phyloP scores from a whole-genome alignment of 2,113 vertebrate species.

The Pavo muticus region DNA sequence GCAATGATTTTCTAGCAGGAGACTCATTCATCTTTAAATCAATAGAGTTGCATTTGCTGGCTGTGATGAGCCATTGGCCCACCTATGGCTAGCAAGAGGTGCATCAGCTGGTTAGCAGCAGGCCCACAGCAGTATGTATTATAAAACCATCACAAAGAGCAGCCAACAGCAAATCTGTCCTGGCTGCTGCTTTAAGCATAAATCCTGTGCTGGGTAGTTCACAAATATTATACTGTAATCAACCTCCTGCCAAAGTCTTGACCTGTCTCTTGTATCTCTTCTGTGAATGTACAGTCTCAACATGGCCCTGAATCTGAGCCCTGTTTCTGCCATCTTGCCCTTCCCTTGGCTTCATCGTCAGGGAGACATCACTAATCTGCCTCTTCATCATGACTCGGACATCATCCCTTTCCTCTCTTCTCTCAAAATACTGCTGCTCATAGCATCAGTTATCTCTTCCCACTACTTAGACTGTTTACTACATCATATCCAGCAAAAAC shows the following conservation, averaged over 20 bases:
- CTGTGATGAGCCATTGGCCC: background rate
- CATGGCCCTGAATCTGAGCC: background rate
- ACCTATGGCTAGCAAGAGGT: background rate
- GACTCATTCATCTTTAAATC: constrained; percentile 30
- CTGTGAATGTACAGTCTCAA: background rate
- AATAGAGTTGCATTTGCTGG: constrained; percentile 8
- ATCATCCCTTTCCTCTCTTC: background rate
- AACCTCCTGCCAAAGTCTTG: background rate
- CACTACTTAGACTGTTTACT: background rate
- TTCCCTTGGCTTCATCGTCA: background rate
- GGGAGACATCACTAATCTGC: background rate
- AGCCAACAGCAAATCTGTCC: background rate
- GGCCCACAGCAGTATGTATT: background rate
- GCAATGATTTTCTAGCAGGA: constrained; percentile 44
- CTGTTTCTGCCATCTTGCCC: background rate
- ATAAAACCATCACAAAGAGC: background rate
- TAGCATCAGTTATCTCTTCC: background rate
- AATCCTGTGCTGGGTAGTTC: background rate
- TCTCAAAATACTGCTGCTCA: background rate
- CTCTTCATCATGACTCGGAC: rapidly evolving
- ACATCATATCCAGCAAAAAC: background rate
- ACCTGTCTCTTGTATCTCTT: background rate
- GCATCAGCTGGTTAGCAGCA: background rate
- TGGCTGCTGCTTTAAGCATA: background rate
- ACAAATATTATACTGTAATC: rapidly evolving